These are phyloP conservation scores for Phania funesta DNA, from an alignment of 2,888 invertebrate genomes.

Conservation along the genomic window DNA sequence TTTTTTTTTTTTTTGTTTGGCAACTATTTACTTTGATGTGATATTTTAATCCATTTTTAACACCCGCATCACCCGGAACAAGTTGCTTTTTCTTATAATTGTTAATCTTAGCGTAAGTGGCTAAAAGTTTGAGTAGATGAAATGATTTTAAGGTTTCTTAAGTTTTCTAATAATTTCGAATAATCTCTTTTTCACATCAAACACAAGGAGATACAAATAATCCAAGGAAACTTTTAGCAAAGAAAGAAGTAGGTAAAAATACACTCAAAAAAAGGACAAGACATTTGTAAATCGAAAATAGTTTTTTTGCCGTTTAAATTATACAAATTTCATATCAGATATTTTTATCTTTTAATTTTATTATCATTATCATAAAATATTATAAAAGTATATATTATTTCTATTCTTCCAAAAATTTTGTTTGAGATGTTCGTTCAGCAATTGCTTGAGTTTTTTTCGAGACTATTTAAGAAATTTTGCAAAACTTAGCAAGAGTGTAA, in stretches of 20 bases:
- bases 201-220: not conserved
- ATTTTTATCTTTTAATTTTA: too few species aligned
- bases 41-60: conserved; percentile 53
- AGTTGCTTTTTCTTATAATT: not conserved
- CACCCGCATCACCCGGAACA: conserved; percentile 49
- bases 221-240: not conserved
- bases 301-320: too few species aligned
- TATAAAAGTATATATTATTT: too few species aligned
- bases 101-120: conserved; percentile 14
- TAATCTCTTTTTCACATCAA: conserved; percentile 46
- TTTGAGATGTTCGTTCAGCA: too few species aligned
- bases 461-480: not conserved
- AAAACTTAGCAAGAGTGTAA: conserved; percentile 14
- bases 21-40: conserved; percentile 42
- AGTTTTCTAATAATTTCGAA: conserved; percentile 59
- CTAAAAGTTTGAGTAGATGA: not conserved
- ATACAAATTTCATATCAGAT: too few species aligned
- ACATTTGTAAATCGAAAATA: too few species aligned
- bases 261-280: conserved; percentile 7
- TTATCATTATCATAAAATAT: too few species aligned
- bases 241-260: not conserved
- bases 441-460: too few species aligned
- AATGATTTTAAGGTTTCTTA: conserved; percentile 39
- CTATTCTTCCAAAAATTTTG: too few species aligned
- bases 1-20: conserved; percentile 30